A percentile compares a stretch with the other conserved stretches of the same genome.
Evolutionary conservation across 1,140 invertebrate genomes (phyloP).

Genomic region (Tribolium madens): DNA sequence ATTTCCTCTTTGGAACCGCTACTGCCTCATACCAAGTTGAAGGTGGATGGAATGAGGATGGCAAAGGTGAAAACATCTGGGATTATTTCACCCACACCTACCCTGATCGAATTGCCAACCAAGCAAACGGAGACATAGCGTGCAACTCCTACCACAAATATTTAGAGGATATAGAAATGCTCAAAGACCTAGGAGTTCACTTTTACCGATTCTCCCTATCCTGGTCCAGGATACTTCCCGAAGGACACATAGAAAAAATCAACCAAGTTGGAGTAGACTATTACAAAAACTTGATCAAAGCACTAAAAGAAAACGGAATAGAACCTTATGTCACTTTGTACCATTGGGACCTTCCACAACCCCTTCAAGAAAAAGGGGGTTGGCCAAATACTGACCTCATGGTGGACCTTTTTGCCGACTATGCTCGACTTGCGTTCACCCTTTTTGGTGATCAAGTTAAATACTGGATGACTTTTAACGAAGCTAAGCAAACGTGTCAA

Average conservation of each 20-base stretch:
- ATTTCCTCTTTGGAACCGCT: conserved; percentile 67
- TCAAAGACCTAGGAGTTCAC: conserved; percentile 67
- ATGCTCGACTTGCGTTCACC: conserved; percentile 57
- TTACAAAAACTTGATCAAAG: conserved; percentile 74
- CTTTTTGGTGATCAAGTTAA: conserved; percentile 62
- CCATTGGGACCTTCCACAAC: conserved; percentile 63
- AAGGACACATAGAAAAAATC: conserved; percentile 68
- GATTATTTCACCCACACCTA: conserved; percentile 61
- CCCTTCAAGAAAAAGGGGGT: conserved; percentile 61
- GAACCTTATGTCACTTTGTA: conserved; percentile 71
- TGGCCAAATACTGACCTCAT: conserved; percentile 59
- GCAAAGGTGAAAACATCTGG: conserved; percentile 64
- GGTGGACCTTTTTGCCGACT: conserved; percentile 61
- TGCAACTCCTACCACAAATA: conserved; percentile 68
- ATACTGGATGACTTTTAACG: conserved; percentile 69
- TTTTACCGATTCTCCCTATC: conserved; percentile 73
- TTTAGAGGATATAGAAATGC: conserved; percentile 66
- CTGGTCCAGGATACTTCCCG: conserved; percentile 73
- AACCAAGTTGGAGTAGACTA: conserved; percentile 69
- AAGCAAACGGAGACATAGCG: conserved; percentile 69
- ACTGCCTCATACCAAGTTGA: conserved; percentile 75
- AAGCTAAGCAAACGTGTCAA: conserved; percentile 64
- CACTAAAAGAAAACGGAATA: conserved; percentile 71
- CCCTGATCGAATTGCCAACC: conserved; percentile 60
- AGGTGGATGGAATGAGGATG: conserved; percentile 70